phyloP scores from a whole-genome alignment of 2,888 invertebrate genomes.

The Agriopis aurantiaria region DNA sequence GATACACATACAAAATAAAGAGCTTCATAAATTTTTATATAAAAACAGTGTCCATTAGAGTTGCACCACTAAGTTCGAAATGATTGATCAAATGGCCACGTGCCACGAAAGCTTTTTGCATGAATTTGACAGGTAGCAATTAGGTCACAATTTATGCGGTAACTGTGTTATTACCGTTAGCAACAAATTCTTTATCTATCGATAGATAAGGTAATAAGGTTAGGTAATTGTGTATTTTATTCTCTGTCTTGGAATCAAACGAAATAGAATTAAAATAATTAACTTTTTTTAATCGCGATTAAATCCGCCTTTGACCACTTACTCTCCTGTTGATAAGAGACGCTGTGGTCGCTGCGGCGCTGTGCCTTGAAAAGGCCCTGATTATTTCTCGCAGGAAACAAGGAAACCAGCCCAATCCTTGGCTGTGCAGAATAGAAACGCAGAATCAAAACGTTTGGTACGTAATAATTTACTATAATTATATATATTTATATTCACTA shows the following conservation, averaged over 20 bases:
- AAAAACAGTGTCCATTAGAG: not conserved
- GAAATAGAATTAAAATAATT: not conserved
- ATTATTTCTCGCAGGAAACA: no score
- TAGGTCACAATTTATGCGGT: slow-evolving; percentile 28
- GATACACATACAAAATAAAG: no score
- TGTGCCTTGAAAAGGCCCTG: no score
- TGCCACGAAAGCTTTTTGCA: slow-evolving; percentile 34
- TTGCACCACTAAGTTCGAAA: slow-evolving; percentile 4
- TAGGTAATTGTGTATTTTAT: slow-evolving; percentile 6
- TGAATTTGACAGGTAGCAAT: slow-evolving; percentile 30
- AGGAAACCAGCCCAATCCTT: no score
- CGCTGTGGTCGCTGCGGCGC: no score
- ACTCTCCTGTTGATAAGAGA: no score
- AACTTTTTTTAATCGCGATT: no score
- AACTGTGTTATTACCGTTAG: slow-evolving; percentile 26
- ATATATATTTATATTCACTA: no score
- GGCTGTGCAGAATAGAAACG: no score
- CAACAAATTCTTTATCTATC: slow-evolving; percentile 19
- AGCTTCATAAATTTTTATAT: not conserved
- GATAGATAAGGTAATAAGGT: slow-evolving; percentile 28
- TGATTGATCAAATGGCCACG: slow-evolving; percentile 32
- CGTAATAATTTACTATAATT: no score
- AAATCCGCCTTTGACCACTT: no score
- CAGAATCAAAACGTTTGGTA: no score
- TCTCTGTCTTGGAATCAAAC: slow-evolving; percentile 1